Conservation (phyloP, 1,140 invertebrate species). For the Bombus haemorrhoidalis region DNA sequence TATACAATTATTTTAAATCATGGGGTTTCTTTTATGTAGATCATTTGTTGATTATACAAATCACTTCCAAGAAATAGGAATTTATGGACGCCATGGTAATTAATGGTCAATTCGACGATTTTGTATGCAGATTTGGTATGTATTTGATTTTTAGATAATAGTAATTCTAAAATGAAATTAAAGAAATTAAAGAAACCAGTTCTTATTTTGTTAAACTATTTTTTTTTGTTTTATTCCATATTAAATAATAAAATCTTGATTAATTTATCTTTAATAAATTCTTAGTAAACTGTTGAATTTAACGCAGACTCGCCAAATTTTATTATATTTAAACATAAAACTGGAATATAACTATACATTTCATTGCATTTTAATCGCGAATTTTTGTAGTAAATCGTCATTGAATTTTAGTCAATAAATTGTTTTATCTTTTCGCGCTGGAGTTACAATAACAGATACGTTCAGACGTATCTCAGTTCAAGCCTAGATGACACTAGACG, state of each 20-base stretch:
- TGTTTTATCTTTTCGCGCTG: too few species aligned
- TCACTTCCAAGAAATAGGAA: background rate
- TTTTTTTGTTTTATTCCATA: background rate
- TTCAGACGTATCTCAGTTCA: too few species aligned
- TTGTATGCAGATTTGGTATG: background rate
- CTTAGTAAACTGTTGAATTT: background rate
- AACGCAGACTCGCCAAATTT: too few species aligned
- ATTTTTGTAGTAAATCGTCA: too few species aligned
- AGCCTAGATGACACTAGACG: too few species aligned
- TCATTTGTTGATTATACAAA: background rate
- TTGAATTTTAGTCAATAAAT: too few species aligned
- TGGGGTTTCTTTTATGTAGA: background rate
- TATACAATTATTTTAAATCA: background rate
- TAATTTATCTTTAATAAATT: background rate
- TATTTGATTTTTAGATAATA: too few species aligned
- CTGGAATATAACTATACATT: too few species aligned
- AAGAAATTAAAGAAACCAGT: background rate
- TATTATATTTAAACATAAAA: too few species aligned
- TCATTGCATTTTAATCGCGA: too few species aligned
- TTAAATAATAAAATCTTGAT: background rate
- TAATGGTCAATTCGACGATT: background rate
- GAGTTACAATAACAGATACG: too few species aligned
- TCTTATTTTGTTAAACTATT: background rate
- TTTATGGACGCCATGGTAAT: background rate
- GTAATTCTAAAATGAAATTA: background rate